Conservation (phyloP, 1,140 invertebrate species). For the Rhizoglyphus robini region DNA sequence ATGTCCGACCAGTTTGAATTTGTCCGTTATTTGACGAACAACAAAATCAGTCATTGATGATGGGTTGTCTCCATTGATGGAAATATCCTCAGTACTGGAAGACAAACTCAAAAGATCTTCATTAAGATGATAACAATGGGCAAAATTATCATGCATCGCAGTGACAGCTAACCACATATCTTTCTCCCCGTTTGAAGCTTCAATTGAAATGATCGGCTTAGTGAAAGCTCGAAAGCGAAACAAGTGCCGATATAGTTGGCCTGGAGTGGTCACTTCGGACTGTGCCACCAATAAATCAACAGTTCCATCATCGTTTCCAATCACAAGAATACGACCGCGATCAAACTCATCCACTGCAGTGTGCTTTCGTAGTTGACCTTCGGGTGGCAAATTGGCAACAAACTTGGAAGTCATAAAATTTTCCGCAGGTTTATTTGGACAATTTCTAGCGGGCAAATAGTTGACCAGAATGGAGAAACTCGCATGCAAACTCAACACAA, state of each 20-base stretch:
- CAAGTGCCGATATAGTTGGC: not conserved
- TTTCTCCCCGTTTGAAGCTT: not conserved
- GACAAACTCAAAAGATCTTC: not conserved
- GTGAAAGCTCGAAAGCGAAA: conserved; percentile 12
- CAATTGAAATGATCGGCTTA: not conserved
- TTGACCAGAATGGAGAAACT: not conserved
- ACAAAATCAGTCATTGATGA: not conserved
- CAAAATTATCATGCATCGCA: not conserved
- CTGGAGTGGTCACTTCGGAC: not conserved
- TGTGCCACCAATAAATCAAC: not conserved
- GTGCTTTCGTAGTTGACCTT: not conserved
- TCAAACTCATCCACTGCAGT: not conserved
- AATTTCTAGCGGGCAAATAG: not conserved
- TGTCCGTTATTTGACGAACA: not conserved
- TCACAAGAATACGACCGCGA: not conserved
- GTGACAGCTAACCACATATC: not conserved
- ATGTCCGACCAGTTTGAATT: not conserved
- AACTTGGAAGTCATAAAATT: conserved; percentile 1
- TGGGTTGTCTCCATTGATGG: not conserved
- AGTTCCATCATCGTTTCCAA: conserved; percentile 13
- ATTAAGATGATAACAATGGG: not conserved
- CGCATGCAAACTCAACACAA: not conserved
- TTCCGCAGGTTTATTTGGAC: not conserved
- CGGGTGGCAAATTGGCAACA: not conserved
- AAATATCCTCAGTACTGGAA: not conserved